phyloP scores from a whole-genome alignment of 1,140 invertebrate genomes.

The Acyrthosiphon pisum region DNA sequence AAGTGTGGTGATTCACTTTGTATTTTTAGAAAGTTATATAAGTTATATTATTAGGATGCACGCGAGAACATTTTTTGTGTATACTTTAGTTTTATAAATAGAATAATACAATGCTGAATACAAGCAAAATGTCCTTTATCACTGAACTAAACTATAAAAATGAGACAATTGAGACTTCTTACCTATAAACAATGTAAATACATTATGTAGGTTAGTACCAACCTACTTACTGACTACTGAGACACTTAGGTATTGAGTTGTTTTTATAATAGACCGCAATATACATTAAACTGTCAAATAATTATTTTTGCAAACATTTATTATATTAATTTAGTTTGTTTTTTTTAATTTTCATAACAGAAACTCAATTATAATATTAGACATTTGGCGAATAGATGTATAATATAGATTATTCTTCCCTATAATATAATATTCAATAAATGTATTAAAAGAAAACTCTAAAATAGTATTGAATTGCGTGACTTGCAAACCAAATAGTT shows the following conservation, averaged over 20 bases:
- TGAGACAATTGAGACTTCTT: neutral
- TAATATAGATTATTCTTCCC: no score
- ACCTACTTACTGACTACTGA: no score
- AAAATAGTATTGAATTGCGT: slow-evolving; percentile 5
- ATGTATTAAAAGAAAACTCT: neutral
- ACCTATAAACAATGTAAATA: neutral
- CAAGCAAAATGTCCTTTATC: neutral
- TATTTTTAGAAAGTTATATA: slow-evolving; percentile 20
- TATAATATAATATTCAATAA: neutral
- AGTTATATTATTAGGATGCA: neutral
- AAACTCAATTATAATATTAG: neutral
- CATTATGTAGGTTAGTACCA: no score
- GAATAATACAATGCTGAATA: slow-evolving; percentile 4
- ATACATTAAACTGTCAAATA: neutral
- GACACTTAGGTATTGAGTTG: no score
- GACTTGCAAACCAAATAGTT: neutral
- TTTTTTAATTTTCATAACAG: neutral
- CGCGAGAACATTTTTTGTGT: neutral
- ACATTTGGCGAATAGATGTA: neutral
- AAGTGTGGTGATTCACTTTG: slow-evolving; percentile 1
- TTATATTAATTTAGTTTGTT: neutral
- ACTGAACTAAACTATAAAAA: neutral
- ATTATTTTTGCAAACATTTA: neutral
- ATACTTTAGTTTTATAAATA: slow-evolving; percentile 8
- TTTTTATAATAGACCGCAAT: neutral